Percentiles rank a stretch among this genome's conserved stretches.
Conservation (phyloP, 30 jellyfish, hydroid and myxozoan genomes). For the Nemopilema nomurai region DNA sequence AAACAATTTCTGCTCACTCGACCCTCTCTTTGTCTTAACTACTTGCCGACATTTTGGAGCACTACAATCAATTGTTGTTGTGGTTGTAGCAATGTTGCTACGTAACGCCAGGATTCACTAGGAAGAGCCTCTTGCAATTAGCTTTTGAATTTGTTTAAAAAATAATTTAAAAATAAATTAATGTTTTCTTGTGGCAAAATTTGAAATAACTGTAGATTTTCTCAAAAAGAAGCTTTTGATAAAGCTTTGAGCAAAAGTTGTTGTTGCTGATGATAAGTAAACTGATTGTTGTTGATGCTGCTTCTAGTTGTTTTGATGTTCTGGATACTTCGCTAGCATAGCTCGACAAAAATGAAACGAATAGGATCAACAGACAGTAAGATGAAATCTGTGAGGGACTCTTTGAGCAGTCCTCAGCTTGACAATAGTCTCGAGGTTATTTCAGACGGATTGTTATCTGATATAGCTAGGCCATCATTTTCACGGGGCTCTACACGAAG, state of each 20-base stretch:
- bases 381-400: not conserved
- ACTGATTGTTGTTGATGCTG: constrained; percentile 14
- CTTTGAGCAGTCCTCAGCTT: not conserved
- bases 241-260: not conserved
- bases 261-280: not conserved
- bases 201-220: too few species aligned
- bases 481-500: constrained; percentile 53
- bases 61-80: not conserved
- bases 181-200: too few species aligned
- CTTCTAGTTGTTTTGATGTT: not conserved
- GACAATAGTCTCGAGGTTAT: constrained; percentile 51
- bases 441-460: constrained; percentile 50
- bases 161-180: too few species aligned
- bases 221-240: too few species aligned
- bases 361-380: not conserved
- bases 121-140: too few species aligned
- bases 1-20: not conserved
- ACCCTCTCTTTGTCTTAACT: too few species aligned
- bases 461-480: constrained; percentile 56
- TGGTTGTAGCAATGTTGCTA: not conserved
- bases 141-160: too few species aligned
- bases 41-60: too few species aligned
- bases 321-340: not conserved
- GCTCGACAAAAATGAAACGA: constrained; percentile 15
- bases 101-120: not conserved